Conservation (phyloP, 2,113 vertebrate genomes). For the Acanthisitta chloris region DNA sequence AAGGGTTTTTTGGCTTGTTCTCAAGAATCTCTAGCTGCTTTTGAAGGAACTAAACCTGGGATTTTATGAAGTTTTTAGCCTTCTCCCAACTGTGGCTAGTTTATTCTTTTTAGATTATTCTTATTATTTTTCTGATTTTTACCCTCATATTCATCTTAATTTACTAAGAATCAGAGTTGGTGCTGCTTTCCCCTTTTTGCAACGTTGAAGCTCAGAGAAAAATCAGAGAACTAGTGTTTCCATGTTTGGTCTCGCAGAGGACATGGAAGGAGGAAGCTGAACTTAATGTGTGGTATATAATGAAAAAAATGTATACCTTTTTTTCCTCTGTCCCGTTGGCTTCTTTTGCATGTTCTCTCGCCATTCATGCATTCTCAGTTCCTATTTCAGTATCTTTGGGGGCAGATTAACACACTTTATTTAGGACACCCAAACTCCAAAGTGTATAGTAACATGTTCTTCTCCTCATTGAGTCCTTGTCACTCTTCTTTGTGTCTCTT, state of each 20-base stretch:
- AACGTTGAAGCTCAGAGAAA: neutral
- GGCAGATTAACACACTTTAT: neutral
- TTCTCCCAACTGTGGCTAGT: neutral
- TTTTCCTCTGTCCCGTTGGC: neutral
- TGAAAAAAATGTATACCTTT: neutral
- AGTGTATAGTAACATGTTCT: neutral
- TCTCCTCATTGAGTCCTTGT: neutral
- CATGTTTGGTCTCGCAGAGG: neutral
- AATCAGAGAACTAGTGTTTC: neutral
- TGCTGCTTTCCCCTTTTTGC: neutral
- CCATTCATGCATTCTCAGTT: neutral
- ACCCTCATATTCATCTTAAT: neutral
- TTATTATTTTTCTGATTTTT: neutral
- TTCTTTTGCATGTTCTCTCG: neutral
- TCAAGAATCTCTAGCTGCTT: neutral
- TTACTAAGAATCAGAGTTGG: neutral
- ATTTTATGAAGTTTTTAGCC: neutral
- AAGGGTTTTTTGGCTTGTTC: neutral
- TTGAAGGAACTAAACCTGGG: neutral
- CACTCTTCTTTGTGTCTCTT: neutral
- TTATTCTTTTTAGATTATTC: too few species aligned
- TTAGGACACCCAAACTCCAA: neutral
- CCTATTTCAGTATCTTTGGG: neutral
- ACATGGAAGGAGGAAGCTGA: neutral
- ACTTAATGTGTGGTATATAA: neutral